A percentile compares a stretch with the other conserved stretches of the same genome.
These are phyloP conservation scores for Pelagia noctiluca DNA, from an alignment of 30 jellyfish, hydroid and myxozoan genomes.

Conservation along the genomic window DNA sequence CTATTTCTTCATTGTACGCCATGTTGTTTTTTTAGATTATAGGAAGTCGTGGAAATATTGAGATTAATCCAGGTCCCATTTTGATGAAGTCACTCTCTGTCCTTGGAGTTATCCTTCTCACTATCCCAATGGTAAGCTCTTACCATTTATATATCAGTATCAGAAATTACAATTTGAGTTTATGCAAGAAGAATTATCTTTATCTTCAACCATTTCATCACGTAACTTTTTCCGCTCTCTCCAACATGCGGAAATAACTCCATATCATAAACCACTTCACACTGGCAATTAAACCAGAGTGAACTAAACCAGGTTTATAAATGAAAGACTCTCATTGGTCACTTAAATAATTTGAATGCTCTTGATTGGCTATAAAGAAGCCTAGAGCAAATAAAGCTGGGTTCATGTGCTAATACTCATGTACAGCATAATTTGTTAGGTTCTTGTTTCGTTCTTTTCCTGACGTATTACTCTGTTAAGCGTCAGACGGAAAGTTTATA, in stretches of 20 bases:
- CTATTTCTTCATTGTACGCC: not conserved
- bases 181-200: not conserved
- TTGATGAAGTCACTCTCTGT: slow-evolving; percentile 38
- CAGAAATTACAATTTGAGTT: not conserved
- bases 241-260: not conserved
- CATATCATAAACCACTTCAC: no score
- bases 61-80: slow-evolving; percentile 56
- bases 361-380: no score
- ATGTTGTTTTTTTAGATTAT: slow-evolving; percentile 40
- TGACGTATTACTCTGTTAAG: no score
- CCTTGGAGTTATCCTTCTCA: slow-evolving; percentile 63
- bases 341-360: no score
- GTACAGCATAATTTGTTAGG: no score
- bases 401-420: no score
- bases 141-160: not conserved
- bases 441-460: no score
- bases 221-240: not conserved
- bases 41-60: slow-evolving; percentile 80
- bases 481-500: no score
- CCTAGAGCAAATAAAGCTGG: no score
- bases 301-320: no score
- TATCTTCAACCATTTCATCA: not conserved
- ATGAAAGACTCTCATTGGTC: no score
- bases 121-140: slow-evolving; percentile 38
- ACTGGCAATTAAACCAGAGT: no score